phyloP scores from a whole-genome alignment of 1,140 invertebrate species.

The Fopius arisanus region DNA sequence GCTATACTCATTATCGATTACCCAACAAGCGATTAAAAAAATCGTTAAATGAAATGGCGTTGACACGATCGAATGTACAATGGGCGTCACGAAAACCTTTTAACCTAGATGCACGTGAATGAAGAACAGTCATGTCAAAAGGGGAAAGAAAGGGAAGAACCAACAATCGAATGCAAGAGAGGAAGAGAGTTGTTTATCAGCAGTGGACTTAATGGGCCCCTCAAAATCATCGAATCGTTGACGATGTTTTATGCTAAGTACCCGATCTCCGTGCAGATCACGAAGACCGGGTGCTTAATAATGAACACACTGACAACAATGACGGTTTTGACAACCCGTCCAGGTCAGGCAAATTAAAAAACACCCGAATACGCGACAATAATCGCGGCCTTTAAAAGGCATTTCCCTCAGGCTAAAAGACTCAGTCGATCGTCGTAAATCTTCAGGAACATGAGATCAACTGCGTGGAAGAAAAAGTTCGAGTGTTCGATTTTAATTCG shows the following conservation, averaged over 20 bases:
- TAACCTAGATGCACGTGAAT: slow-evolving; percentile 22
- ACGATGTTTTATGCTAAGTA: slow-evolving; percentile 53
- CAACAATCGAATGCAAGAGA: not conserved
- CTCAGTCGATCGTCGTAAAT: slow-evolving; percentile 22
- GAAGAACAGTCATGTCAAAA: not conserved
- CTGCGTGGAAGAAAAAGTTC: not conserved
- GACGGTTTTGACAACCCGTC: slow-evolving; percentile 9
- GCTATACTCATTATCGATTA: too few species aligned
- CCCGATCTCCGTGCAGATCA: slow-evolving; percentile 44
- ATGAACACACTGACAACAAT: slow-evolving; percentile 32
- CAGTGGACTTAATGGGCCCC: slow-evolving; percentile 28
- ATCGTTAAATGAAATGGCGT: not conserved
- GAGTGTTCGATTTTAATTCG: not conserved
- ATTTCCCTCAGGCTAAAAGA: not conserved
- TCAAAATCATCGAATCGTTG: slow-evolving; percentile 38
- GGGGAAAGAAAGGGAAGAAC: not conserved
- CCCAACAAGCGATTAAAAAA: too few species aligned
- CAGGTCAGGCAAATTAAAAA: not conserved
- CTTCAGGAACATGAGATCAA: not conserved
- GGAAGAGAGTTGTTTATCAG: not conserved
- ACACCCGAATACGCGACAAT: not conserved
- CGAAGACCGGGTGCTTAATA: slow-evolving; percentile 42
- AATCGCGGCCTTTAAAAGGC: slow-evolving; percentile 27
- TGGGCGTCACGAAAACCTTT: slow-evolving; percentile 25
- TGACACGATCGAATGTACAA: not conserved